Evolutionary conservation across 1,140 invertebrate species (phyloP).

Genomic region (Danaus melanippus): DNA sequence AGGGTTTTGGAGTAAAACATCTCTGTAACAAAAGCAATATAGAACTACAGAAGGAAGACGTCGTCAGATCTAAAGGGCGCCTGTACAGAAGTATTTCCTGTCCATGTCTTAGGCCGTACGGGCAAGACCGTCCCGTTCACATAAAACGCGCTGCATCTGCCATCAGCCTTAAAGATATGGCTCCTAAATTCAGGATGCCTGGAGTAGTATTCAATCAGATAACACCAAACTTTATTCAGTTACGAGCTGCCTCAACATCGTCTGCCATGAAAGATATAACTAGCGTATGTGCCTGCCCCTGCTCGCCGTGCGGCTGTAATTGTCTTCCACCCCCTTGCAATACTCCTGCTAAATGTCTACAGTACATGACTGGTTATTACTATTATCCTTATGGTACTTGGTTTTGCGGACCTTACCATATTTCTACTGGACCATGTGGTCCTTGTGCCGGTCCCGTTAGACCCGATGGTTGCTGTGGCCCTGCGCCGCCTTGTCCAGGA

Average conservation of each 20-base stretch:
- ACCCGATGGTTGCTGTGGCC: slow-evolving; percentile 20
- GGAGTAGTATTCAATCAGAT: no score
- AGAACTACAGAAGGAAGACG: slow-evolving; percentile 7
- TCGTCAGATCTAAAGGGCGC: background rate
- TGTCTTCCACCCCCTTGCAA: slow-evolving; percentile 33
- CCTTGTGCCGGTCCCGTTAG: slow-evolving; percentile 21
- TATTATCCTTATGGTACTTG: slow-evolving; percentile 42
- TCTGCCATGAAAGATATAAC: no score
- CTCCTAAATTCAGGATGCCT: no score
- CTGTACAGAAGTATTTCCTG: slow-evolving; percentile 17
- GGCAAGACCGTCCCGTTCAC: background rate
- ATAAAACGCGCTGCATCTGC: background rate
- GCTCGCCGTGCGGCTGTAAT: slow-evolving; percentile 3
- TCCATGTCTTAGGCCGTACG: slow-evolving; percentile 12
- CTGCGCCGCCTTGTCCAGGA: slow-evolving; percentile 14
- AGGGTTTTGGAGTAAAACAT: slow-evolving; percentile 6
- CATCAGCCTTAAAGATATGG: background rate
- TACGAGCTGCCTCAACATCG: no score
- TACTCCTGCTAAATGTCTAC: slow-evolving; percentile 27
- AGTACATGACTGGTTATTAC: slow-evolving; percentile 45
- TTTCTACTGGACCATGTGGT: slow-evolving; percentile 14
- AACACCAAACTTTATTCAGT: no score
- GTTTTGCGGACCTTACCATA: slow-evolving; percentile 50
- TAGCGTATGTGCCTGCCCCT: slow-evolving; percentile 1
- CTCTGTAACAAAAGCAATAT: slow-evolving; percentile 8